Evolutionary conservation across 2,113 vertebrate genomes (phyloP).

Genomic region (Dasypus novemcinctus): DNA sequence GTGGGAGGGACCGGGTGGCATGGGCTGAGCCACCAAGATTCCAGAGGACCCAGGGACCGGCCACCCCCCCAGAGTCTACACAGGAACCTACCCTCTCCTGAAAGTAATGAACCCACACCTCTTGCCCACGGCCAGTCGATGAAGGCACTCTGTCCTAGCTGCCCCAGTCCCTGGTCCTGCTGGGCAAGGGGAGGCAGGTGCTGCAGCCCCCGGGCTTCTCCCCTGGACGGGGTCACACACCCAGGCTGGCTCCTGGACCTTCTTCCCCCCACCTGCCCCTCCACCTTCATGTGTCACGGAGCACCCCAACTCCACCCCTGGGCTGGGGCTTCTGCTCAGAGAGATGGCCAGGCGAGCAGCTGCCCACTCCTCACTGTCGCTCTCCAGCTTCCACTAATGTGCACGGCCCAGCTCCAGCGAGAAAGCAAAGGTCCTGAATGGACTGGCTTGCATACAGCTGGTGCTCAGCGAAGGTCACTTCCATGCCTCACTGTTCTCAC

Average conservation of each 20-base stretch:
- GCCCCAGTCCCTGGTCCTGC: rapidly evolving
- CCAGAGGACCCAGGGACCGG: rapidly evolving
- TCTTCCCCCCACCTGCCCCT: not conserved
- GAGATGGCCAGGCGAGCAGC: rapidly evolving
- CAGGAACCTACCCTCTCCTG: not conserved
- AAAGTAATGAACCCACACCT: rapidly evolving
- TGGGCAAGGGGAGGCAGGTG: no score
- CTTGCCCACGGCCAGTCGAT: not conserved
- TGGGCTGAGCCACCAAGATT: not conserved
- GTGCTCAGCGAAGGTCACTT: rapidly evolving
- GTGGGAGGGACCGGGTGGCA: not conserved
- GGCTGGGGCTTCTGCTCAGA: not conserved
- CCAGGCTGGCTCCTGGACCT: no score
- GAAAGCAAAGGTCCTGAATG: rapidly evolving
- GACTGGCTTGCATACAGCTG: not conserved
- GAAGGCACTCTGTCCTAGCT: rapidly evolving
- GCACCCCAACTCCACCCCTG: rapidly evolving
- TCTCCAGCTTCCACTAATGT: rapidly evolving
- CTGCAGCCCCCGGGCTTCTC: rapidly evolving
- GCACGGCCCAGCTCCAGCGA: not conserved
- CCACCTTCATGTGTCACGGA: not conserved
- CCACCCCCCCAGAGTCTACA: not conserved
- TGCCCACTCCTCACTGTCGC: no score
- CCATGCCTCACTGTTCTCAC: not conserved
- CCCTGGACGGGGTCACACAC: not conserved